Percentiles rank a stretch among this genome's conserved stretches.
These are phyloP conservation scores for rat (Rattus norvegicus) DNA, from an alignment of 2,113 vertebrate genomes.

Conservation along the genomic window GRCr8 NC_086020.1:121828501-121829000, in stretches of 20 bases:
- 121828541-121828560: conserved; percentile 15
- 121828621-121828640: neutral
- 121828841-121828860: neutral
- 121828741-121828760: neutral
- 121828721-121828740: neutral
- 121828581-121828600: conserved; percentile 1
- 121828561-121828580: neutral
- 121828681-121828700: neutral
- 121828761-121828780: neutral
- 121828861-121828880: neutral
- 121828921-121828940: neutral
- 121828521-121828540: neutral
- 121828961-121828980: neutral
- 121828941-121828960: conserved; percentile 16
- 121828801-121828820: neutral
- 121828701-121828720: neutral
- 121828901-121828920: neutral
- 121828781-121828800: neutral
- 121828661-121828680: neutral
- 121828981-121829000: neutral
- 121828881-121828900: neutral
- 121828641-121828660: neutral
- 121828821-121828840: neutral
- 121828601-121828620: neutral
- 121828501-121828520: neutral